Evolutionary conservation across 2,797 vertebrate genomes (phyloP).

Genomic region (Taeniopygia guttata): DNA sequence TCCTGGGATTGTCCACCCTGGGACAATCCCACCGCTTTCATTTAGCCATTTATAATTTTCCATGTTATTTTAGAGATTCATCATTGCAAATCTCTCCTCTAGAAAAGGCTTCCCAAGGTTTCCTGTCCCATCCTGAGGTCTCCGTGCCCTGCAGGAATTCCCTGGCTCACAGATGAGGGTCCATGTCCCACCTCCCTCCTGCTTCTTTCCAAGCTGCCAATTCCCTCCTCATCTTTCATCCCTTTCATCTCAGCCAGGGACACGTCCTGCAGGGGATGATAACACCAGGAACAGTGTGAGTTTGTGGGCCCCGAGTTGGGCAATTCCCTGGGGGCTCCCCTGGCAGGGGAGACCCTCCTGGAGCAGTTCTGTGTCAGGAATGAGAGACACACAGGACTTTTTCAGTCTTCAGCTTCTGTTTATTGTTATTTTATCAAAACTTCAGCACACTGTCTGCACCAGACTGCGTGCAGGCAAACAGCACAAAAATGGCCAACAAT

Average conservation of each 20-base stretch:
- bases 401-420: too few relatives aligned
- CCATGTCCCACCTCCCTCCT: not conserved
- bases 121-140: not conserved
- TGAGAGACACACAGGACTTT: too few relatives aligned
- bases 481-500: too few relatives aligned
- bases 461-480: too few relatives aligned
- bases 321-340: too few relatives aligned
- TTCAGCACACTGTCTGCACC: too few relatives aligned
- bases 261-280: not conserved
- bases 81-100: not conserved
- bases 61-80: not conserved
- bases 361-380: too few relatives aligned
- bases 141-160: not conserved
- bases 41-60: accelerated
- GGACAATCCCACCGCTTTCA: not conserved
- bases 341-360: too few relatives aligned
- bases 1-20: accelerated
- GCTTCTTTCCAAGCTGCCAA: accelerated
- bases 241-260: not conserved
- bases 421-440: too few relatives aligned
- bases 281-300: not conserved
- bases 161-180: not conserved
- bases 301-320: too few relatives aligned
- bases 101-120: not conserved
- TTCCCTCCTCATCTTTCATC: not conserved